Evolutionary conservation across 2,888 invertebrate genomes (phyloP), one percentile per base, ranked within the genome.

Genomic region (Pollenia griseotomentosa): DNA sequence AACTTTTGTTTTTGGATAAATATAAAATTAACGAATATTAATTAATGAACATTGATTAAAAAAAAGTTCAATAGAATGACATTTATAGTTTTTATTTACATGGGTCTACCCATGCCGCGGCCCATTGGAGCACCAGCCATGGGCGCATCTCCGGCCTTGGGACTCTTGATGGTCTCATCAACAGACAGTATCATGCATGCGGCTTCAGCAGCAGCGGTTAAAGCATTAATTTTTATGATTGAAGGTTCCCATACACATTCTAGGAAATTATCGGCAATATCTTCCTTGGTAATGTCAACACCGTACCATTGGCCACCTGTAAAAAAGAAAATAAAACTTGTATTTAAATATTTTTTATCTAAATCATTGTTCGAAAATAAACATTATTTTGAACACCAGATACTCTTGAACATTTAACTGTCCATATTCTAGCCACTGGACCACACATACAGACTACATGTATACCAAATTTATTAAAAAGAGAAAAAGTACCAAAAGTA

Each of bases 201-300:
- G 2, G 99, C 99, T 94, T 98, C 99, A 86, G 97, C 96, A 0
- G 99, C 99, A 14, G 99, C 99, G 0, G 97, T 98, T 89, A 99
- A 94, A 0, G 99, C 99, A 94, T 99, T 99, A 88, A 97, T 96
- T 94, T 99, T 99, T 75, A 99, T 97, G 57, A 99, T 94, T 9
- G 99, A 97, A 0, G 99, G 99, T 93, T 99, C 99, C 99, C 99
- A 99, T 79, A 99, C 98, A 93, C 98, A 99, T 6, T 96, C 96
- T 70, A 95, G 96, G 94, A 97, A 97, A 94, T 99, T 99, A 92
- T 99, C 98, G 0, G 97, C 96, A 88, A 99, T 97, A 91, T 98
- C 98, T 93, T 99, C 99, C 91, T 96, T 96, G 91, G 95, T 96
- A 65, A 99, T 97, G 93, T 99, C 99, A 55, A 99, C 98, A 51